phyloP scores from a whole-genome alignment of 2,113 vertebrate genomes.

The Paramisgurnus dabryanus region DNA sequence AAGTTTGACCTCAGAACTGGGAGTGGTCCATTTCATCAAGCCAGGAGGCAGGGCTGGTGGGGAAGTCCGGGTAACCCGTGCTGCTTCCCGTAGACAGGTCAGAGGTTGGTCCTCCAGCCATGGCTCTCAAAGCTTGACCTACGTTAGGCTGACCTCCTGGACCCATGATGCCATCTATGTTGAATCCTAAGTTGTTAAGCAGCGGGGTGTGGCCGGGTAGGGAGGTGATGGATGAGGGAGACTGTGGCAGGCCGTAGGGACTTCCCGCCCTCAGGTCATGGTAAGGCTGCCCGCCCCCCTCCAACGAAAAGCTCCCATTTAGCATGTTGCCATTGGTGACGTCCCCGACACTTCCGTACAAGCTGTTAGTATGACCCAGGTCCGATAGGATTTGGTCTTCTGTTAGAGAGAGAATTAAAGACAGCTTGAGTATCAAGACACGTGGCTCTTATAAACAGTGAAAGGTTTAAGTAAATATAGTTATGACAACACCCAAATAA shows the following conservation, averaged over 20 bases:
- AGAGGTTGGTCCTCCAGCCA: constrained; percentile 93
- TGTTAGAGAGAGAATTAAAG: constrained; percentile 63
- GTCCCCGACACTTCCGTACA: constrained; percentile 87
- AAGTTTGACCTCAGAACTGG: constrained; percentile 86
- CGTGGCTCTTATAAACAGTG: background rate
- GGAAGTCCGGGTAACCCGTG: constrained; percentile 98
- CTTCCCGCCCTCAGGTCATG: constrained; percentile 91
- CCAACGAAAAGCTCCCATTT: constrained; percentile 89
- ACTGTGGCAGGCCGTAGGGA: constrained; percentile 93
- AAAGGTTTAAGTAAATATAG: background rate
- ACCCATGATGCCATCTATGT: constrained; percentile 86
- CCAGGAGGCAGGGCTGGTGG: constrained; percentile 98
- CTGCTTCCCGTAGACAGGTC: constrained; percentile 98
- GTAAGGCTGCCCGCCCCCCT: constrained; percentile 86
- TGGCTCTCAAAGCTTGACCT: constrained; percentile 89
- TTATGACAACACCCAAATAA: constrained; percentile 6
- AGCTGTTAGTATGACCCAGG: constrained; percentile 86
- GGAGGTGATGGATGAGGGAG: constrained; percentile 93
- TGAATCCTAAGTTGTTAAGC: constrained; percentile 90
- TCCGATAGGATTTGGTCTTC: constrained; percentile 97
- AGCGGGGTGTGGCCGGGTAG: constrained; percentile 91
- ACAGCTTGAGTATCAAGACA: constrained; percentile 21
- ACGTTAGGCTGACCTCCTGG: constrained; percentile 84
- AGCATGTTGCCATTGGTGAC: constrained; percentile 81
- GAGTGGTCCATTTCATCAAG: constrained; percentile 99